phyloP scores from a whole-genome alignment of 1,140 invertebrate species.

The Eulimnadia texana region DNA sequence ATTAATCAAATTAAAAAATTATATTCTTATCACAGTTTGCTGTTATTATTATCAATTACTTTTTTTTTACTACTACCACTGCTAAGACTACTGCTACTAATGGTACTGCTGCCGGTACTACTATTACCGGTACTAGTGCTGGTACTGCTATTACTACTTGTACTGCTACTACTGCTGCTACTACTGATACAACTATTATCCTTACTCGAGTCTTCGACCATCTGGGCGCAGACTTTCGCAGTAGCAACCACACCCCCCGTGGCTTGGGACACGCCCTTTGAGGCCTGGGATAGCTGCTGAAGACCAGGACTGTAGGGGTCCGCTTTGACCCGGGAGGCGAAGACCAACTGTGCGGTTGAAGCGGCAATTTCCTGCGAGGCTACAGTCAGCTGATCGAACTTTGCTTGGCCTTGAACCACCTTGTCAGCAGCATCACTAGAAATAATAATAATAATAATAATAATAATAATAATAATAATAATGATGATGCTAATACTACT shows the following conservation, averaged over 20 bases:
- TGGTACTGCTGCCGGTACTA: too few species aligned
- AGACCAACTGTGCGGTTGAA: constrained; percentile 89
- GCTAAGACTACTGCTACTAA: too few species aligned
- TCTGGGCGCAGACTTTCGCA: constrained; percentile 69
- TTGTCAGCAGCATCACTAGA: constrained; percentile 80
- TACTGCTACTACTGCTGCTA: too few species aligned
- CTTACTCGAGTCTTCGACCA: constrained; percentile 68
- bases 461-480: background rate
- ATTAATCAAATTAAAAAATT: background rate
- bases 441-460: constrained; percentile 14
- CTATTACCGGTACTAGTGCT: too few species aligned
- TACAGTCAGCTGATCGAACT: constrained; percentile 85
- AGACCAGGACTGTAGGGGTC: constrained; percentile 65
- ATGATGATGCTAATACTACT: too few species aligned
- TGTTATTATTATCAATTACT: too few species aligned
- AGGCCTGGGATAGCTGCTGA: constrained; percentile 60
- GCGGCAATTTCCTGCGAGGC: constrained; percentile 95
- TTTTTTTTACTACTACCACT: too few species aligned
- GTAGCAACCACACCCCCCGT: constrained; percentile 86
- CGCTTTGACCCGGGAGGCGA: constrained; percentile 84
- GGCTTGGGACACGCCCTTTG: constrained; percentile 69
- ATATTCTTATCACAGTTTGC: too few species aligned
- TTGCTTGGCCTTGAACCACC: constrained; percentile 69
- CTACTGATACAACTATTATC: background rate
- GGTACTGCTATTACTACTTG: too few species aligned